Conservation (phyloP, 2,797 vertebrate genomes). For the Pantherophis vulpinus region DNA sequence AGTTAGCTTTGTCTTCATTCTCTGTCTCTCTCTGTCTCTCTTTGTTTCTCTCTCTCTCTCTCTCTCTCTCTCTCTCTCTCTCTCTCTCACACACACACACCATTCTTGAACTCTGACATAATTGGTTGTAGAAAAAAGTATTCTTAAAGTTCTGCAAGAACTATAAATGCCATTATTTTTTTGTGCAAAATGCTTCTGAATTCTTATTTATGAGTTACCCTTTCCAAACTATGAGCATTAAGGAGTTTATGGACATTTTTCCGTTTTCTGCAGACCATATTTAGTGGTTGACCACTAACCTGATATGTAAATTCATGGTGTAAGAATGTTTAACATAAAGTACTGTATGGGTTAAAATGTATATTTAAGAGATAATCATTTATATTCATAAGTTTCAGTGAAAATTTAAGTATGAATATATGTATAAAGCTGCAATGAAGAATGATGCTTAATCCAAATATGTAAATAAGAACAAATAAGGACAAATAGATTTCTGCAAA, state of each 20-base stretch:
- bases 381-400: conserved; percentile 59
- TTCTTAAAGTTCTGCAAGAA: neutral
- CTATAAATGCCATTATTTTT: neutral
- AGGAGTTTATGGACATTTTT: conserved; percentile 29
- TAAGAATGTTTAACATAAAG: conserved; percentile 14
- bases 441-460: conserved; percentile 47
- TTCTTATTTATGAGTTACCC: neutral
- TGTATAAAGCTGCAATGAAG: conserved; percentile 60
- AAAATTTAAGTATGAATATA: conserved; percentile 59
- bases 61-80: neutral
- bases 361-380: conserved; percentile 54
- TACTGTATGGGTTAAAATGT: conserved; percentile 54
- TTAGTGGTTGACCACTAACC: conserved; percentile 12
- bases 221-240: conserved; percentile 11
- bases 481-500: conserved; percentile 57
- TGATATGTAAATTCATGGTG: conserved; percentile 26
- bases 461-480: conserved; percentile 64
- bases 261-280: conserved; percentile 24
- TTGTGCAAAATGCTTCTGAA: neutral
- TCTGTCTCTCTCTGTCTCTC: neutral
- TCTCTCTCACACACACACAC: too few species aligned
- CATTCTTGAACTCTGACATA: neutral
- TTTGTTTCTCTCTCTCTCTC: fast-evolving
- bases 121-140: neutral
- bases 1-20: neutral